Conservation (phyloP, 2,113 vertebrate species). For the Pseudorectes ferrugineus region DNA sequence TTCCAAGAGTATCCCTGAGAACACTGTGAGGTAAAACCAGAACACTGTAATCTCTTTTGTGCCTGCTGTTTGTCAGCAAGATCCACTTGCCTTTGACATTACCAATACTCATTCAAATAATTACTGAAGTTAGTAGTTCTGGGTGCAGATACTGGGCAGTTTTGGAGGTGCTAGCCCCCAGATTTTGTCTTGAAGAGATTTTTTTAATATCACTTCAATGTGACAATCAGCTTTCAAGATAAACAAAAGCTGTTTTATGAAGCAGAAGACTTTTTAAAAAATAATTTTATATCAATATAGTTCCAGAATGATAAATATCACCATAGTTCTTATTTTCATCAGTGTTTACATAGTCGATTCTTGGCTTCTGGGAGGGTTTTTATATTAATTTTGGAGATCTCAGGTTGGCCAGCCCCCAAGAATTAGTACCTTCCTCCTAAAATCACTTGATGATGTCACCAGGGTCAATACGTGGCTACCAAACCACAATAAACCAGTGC, state of each 20-base stretch:
- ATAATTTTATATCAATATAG: neutral
- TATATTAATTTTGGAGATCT: neutral
- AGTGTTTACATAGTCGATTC: neutral
- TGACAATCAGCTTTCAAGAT: neutral
- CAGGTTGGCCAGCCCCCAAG: neutral
- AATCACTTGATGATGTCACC: neutral
- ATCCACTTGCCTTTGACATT: neutral
- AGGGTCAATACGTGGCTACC: neutral
- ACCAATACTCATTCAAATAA: neutral
- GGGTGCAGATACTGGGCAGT: accelerated
- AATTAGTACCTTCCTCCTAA: neutral
- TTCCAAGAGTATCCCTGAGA: accelerated
- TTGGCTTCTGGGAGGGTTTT: neutral
- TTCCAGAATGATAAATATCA: neutral
- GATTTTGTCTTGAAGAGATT: neutral
- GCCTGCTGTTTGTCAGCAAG: neutral
- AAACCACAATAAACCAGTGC: neutral
- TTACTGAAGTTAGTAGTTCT: neutral
- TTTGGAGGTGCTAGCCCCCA: neutral
- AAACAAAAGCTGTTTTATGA: neutral
- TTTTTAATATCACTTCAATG: neutral
- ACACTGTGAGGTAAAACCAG: neutral
- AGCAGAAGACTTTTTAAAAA: neutral
- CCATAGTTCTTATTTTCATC: neutral
- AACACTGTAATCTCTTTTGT: neutral